phyloP scores from a whole-genome alignment of 2,888 invertebrate species.

The Platypus cylindrus region DNA sequence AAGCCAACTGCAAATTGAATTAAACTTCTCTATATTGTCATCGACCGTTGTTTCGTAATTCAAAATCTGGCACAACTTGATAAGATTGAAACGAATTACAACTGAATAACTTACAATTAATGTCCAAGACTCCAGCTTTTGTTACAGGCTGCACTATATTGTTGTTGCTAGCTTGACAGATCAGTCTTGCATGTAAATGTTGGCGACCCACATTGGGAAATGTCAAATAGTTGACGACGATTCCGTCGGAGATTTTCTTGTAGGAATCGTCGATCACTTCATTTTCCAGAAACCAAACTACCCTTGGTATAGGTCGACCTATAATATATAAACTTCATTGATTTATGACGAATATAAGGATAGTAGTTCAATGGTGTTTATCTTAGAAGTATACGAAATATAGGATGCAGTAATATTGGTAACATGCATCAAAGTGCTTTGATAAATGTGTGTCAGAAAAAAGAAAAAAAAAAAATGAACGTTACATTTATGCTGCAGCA shows the following conservation, averaged over 20 bases:
- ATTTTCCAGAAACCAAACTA: conserved; percentile 79
- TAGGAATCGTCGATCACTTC: conserved; percentile 72
- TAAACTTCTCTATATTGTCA: too few species aligned
- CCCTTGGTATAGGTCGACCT: conserved; percentile 66
- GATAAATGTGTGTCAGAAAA: too few species aligned
- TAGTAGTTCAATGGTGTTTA: too few species aligned
- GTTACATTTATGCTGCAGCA: too few species aligned
- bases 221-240: conserved; percentile 66
- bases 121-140: conserved; percentile 67
- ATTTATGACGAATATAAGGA: too few species aligned
- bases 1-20: too few species aligned
- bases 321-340: conserved; percentile 21
- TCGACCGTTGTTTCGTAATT: too few species aligned
- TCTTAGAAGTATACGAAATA: too few species aligned
- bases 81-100: not conserved
- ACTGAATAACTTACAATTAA: conserved; percentile 61
- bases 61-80: too few species aligned
- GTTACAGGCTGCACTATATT: conserved; percentile 67
- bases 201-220: conserved; percentile 71
- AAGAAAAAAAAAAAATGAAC: too few species aligned
- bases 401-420: too few species aligned
- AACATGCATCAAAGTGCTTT: too few species aligned
- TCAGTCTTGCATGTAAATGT: conserved; percentile 69
- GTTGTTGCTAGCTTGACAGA: conserved; percentile 81
- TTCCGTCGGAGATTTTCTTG: conserved; percentile 53